Base-by-base conservation (phyloP, 2,797 vertebrate species). In the Amblyopsis hoosieri region DNA sequence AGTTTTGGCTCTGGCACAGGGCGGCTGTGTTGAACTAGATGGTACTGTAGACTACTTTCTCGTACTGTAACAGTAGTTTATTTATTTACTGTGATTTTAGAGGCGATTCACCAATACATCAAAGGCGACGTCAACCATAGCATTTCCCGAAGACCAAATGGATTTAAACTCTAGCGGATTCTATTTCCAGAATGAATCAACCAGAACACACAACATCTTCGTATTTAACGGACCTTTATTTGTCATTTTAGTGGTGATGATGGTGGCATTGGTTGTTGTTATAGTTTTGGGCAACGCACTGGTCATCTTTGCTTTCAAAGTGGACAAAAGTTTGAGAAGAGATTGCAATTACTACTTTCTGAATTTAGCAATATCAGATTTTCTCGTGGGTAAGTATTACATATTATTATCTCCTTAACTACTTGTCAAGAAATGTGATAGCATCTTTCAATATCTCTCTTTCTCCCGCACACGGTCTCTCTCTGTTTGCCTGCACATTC, bases 341-440 rank as follows among this genome's bases (percentile, higher is more conserved):
- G 92, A 92, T 45, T 95, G 93, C 77, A 97, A 94, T 82, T 97
- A 94, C 61, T 96, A 93, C 87, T 94, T 96, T 60, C 85, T 97
- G 46, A 98, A 97, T 80, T 90, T 97, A 86, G 96, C 95, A 3
- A 91, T 97, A 80, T 94, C 94, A 47, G 95, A 97, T 87, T 96
- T 96, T 80, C 93, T 95, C 13, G 93, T 96, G 8, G 94, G 94
- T 95, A 87, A 89, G 88, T 88, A 4, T 4, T 50, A 37, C 13
- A 23, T 29, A 11, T n/a, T 29, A 15, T 48, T 49, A 33, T 17
- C 12, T 45, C 2, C 6, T 57, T 2, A 42, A 42, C 37, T 42
- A 42, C 7, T 42, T 42, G 37, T 42, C 37, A 42, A 42, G 8
- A 42, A 6, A 37, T 1, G 33, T 37, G 33, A 6, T 37, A 6